These are phyloP conservation scores for Pinctada fucata DNA, from an alignment of 2,888 invertebrate species.

Conservation along the genomic window DNA sequence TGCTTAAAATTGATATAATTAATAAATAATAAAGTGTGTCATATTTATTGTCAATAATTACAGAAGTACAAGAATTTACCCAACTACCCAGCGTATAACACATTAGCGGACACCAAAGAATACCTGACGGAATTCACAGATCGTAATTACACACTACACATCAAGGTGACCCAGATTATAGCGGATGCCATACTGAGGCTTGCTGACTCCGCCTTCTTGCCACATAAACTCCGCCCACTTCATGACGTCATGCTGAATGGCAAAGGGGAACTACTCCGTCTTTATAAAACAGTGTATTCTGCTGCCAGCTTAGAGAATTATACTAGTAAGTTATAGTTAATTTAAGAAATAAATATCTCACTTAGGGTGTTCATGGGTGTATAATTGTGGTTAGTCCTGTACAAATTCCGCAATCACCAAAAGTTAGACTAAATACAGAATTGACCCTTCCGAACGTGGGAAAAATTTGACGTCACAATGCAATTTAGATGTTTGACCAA, in stretches of 20 bases:
- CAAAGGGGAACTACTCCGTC: constrained; percentile 36
- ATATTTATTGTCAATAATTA: neutral
- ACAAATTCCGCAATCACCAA: too few relatives aligned
- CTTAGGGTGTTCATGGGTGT: too few relatives aligned
- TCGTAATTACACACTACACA: constrained; percentile 69
- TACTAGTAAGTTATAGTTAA: neutral
- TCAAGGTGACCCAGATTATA: constrained; percentile 61
- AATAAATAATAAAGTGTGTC: too few relatives aligned
- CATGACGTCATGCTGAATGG: constrained; percentile 53
- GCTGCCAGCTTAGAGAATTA: neutral
- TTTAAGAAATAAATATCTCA: too few relatives aligned
- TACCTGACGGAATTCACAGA: constrained; percentile 73
- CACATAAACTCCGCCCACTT: constrained; percentile 60
- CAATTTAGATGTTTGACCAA: too few relatives aligned
- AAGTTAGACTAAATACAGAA: too few relatives aligned
- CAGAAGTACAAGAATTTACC: constrained; percentile 61
- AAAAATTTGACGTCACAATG: too few relatives aligned
- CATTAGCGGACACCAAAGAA: constrained; percentile 75
- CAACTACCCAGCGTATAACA: constrained; percentile 75
- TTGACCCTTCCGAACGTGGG: too few relatives aligned
- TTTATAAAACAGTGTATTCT: constrained; percentile 23
- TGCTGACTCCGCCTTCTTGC: constrained; percentile 66
- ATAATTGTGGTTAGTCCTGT: too few relatives aligned
- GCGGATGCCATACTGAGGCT: constrained; percentile 67
- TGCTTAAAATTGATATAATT: too few relatives aligned